A percentile compares a stretch with the other conserved stretches of the same genome.
phyloP scores from a whole-genome alignment of 2,888 invertebrate species.

The Germaria angustata region DNA sequence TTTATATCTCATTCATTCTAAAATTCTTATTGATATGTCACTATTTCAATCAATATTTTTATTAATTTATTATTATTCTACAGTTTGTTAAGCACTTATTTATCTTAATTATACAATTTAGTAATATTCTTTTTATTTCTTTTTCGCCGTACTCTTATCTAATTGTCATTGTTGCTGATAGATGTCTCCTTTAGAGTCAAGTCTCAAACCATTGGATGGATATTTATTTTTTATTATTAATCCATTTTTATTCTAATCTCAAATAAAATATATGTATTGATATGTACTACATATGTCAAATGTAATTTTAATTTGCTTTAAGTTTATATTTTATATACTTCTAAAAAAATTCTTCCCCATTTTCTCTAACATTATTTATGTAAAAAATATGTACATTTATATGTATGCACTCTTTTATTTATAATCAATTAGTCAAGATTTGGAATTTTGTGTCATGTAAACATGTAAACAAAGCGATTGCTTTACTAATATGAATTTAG shows the following conservation, averaged over 20 bases:
- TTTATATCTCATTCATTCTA: not conserved
- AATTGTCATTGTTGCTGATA: constrained; percentile 54
- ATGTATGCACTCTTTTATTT: not conserved
- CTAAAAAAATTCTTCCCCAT: no score
- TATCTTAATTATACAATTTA: constrained; percentile 7
- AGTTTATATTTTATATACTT: no score
- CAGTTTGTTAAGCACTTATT: not conserved
- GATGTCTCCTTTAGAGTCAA: constrained; percentile 50
- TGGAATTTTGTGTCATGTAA: constrained; percentile 4
- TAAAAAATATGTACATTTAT: not conserved
- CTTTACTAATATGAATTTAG: not conserved
- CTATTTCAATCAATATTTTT: not conserved
- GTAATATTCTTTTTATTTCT: not conserved
- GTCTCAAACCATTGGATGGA: constrained; percentile 38
- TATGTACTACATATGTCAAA: no score
- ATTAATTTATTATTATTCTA: not conserved
- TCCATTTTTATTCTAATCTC: not conserved
- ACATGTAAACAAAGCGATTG: constrained; percentile 29
- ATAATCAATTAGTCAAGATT: not conserved
- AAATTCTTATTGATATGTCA: not conserved
- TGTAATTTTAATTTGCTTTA: no score
- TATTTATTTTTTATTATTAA: not conserved
- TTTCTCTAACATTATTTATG: not conserved
- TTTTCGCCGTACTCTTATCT: constrained; percentile 51
- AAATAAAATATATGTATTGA: no score